phyloP scores from a whole-genome alignment of 2,113 vertebrate species.

The Empidonax traillii region DNA sequence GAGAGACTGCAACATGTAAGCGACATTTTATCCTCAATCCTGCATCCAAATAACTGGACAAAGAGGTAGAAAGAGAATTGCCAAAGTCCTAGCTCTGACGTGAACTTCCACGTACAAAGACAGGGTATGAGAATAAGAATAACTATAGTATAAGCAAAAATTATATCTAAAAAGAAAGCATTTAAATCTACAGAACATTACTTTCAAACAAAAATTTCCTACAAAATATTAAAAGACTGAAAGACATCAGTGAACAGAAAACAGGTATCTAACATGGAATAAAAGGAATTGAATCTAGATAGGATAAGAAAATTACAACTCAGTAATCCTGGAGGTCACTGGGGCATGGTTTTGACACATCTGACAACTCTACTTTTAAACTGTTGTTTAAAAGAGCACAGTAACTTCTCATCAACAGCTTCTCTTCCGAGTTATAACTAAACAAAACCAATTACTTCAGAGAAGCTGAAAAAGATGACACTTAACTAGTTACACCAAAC shows the following conservation, averaged over 20 bases:
- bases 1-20: not conserved
- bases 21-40: not conserved
- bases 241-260: not conserved
- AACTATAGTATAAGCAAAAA: not conserved
- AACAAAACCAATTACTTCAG: not conserved
- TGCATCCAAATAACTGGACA: not conserved
- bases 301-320: not conserved
- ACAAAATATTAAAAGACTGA: not conserved
- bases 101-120: not conserved
- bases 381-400: not conserved
- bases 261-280: not conserved
- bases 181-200: not conserved
- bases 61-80: not conserved
- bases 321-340: not conserved
- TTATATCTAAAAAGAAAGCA: not conserved
- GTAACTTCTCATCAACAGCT: not conserved
- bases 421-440: not conserved
- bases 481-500: not conserved
- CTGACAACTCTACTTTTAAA: not conserved
- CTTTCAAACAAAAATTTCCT: not conserved
- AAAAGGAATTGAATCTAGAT: not conserved
- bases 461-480: not conserved
- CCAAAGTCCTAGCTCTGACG: not conserved
- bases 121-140: not conserved
- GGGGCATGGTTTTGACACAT: not conserved